Evolutionary conservation across 2,888 invertebrate species (phyloP).

Genomic region (Eucera pruinosa): DNA sequence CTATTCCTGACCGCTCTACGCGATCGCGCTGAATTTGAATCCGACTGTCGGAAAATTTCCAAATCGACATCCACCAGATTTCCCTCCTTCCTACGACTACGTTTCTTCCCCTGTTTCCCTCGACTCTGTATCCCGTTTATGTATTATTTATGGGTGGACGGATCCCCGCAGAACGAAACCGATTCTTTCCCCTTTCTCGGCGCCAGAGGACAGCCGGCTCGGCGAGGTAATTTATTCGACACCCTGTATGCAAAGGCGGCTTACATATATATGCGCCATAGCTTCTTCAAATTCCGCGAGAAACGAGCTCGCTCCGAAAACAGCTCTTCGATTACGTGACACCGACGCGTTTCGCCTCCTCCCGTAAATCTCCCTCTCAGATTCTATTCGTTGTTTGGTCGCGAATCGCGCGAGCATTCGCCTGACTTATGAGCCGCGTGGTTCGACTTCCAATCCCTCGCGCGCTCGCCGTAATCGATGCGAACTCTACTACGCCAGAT

Average conservation of each 20-base stretch:
- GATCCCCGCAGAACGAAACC: conserved; percentile 62
- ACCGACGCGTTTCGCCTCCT: conserved; percentile 14
- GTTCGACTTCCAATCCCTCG: not conserved
- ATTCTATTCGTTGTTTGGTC: conserved; percentile 31
- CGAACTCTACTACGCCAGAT: too few relatives aligned
- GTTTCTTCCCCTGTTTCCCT: not conserved
- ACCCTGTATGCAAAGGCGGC: conserved; percentile 64
- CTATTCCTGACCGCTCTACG: not conserved
- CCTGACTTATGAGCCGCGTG: not conserved
- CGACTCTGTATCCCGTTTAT: conserved; percentile 47
- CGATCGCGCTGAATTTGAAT: too few relatives aligned
- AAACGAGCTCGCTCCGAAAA: conserved; percentile 30
- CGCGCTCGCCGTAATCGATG: not conserved
- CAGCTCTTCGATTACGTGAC: conserved; percentile 42
- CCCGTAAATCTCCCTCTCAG: conserved; percentile 36
- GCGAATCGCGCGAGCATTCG: not conserved
- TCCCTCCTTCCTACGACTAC: too few relatives aligned
- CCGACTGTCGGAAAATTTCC: not conserved
- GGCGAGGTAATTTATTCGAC: conserved; percentile 68
- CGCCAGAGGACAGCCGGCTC: conserved; percentile 22
- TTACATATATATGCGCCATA: too few relatives aligned
- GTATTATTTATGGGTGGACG: conserved; percentile 67
- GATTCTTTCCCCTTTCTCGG: conserved; percentile 55
- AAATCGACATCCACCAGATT: too few relatives aligned
- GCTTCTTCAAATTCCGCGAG: conserved; percentile 40